Percentiles rank a stretch among this genome's conserved stretches.
Evolutionary conservation across 1,140 invertebrate species (phyloP).

Genomic region (Nymphalis io): DNA sequence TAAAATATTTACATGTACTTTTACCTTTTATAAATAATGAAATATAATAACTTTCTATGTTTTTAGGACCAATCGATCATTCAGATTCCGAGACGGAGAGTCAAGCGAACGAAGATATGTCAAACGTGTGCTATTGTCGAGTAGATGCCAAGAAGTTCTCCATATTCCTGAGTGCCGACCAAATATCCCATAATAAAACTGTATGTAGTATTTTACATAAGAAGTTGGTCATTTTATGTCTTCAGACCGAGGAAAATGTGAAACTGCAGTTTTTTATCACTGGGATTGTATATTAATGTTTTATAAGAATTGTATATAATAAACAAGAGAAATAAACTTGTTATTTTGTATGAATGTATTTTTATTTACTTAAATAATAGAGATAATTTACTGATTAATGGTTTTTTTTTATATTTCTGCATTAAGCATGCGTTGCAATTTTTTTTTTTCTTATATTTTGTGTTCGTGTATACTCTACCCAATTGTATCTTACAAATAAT

Average conservation of each 20-base stretch:
- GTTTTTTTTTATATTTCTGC: too few species aligned
- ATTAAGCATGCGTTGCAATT: too few species aligned
- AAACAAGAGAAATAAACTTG: conserved; percentile 6
- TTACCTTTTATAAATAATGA: too few species aligned
- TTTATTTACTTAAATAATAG: not conserved
- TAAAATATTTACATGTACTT: too few species aligned
- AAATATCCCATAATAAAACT: conserved; percentile 66
- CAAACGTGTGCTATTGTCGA: conserved; percentile 60
- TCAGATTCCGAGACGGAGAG: conserved; percentile 72
- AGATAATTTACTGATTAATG: too few species aligned
- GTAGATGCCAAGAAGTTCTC: conserved; percentile 76
- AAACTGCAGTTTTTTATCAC: conserved; percentile 76
- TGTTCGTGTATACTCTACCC: too few species aligned
- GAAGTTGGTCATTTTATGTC: conserved; percentile 65
- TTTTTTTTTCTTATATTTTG: too few species aligned
- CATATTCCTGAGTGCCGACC: conserved; percentile 74
- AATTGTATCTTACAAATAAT: too few species aligned
- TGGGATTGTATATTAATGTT: conserved; percentile 67
- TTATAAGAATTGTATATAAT: not conserved
- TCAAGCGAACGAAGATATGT: conserved; percentile 64
- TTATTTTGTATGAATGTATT: conserved; percentile 6
- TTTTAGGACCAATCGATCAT: conserved; percentile 71
- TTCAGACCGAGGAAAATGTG: conserved; percentile 73
- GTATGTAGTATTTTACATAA: conserved; percentile 75
- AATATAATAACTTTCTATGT: not conserved